These are phyloP conservation scores for Drosophila limbata DNA, from an alignment of 2,888 invertebrate genomes.

Conservation along the genomic window DNA sequence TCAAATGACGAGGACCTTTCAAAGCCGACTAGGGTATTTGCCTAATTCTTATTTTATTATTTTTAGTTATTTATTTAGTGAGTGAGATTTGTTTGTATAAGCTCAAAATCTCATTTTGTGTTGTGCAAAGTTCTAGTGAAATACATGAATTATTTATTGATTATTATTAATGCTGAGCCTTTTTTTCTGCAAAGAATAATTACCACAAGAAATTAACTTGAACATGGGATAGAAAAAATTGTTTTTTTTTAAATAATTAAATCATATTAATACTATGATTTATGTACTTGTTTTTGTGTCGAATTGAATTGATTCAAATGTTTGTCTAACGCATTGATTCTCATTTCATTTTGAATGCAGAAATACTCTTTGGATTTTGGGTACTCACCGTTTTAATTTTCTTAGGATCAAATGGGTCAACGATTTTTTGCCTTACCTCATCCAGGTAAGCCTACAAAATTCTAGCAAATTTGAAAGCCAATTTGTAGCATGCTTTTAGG, in stretches of 20 bases:
- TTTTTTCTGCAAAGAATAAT: background rate
- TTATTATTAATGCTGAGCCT: constrained; percentile 16
- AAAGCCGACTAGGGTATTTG: constrained; percentile 28
- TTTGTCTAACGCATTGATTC: constrained; percentile 2
- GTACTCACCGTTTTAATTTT: background rate
- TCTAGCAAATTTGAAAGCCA: background rate
- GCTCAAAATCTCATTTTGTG: constrained; percentile 36
- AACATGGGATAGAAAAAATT: background rate
- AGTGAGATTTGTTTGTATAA: constrained; percentile 40
- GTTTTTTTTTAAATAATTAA: background rate
- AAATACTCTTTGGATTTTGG: constrained; percentile 9
- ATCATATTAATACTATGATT: background rate
- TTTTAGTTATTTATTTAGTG: constrained; percentile 69
- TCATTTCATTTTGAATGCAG: background rate
- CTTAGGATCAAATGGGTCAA: background rate
- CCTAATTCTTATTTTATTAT: constrained; percentile 16
- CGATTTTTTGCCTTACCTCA: constrained; percentile 8
- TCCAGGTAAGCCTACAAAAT: constrained; percentile 2
- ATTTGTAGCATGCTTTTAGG: constrained; percentile 9
- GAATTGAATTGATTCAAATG: background rate
- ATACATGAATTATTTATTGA: constrained; percentile 73
- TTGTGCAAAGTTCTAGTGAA: constrained; percentile 58
- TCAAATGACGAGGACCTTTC: constrained; percentile 15
- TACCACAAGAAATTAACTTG: background rate
- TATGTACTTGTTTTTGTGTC: background rate